phyloP scores from a whole-genome alignment of 2,888 invertebrate species.

The Cremastinae sp. region DNA sequence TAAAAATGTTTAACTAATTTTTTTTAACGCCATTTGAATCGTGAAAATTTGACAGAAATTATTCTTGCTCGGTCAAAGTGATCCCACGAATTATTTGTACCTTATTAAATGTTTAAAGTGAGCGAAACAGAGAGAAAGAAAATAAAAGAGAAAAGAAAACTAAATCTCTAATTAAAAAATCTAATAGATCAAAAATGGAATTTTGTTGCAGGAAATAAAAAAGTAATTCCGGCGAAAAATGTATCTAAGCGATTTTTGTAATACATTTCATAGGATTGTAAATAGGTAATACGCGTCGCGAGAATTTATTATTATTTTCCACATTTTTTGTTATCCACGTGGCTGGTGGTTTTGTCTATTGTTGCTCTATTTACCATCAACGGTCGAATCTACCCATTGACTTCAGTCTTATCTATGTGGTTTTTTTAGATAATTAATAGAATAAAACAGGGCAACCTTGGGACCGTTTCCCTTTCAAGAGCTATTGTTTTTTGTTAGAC shows the following conservation, averaged over 20 bases:
- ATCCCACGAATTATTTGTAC: constrained; percentile 37
- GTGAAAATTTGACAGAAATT: constrained; percentile 38
- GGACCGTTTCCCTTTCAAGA: too few relatives aligned
- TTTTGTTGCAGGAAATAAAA: constrained; percentile 79
- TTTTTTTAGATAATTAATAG: too few relatives aligned
- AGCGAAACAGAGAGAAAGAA: constrained; percentile 17
- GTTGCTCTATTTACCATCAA: constrained; percentile 2
- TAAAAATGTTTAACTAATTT: constrained; percentile 23
- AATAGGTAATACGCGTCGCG: constrained; percentile 75
- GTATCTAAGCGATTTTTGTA: constrained; percentile 74
- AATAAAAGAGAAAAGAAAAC: constrained; percentile 10
- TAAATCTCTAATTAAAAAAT: constrained; percentile 29
- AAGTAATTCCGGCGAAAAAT: constrained; percentile 73
- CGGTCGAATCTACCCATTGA: constrained; percentile 22
- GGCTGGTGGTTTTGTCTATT: constrained; percentile 30
- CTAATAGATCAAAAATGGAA: constrained; percentile 54
- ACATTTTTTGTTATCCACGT: constrained; percentile 10
- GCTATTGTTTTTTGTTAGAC: too few relatives aligned
- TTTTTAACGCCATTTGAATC: constrained; percentile 9
- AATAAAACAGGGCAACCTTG: too few relatives aligned
- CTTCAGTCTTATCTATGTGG: constrained; percentile 13
- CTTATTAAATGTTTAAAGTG: constrained; percentile 42
- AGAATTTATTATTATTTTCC: constrained; percentile 71
- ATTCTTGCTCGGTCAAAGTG: constrained; percentile 3
- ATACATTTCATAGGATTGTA: constrained; percentile 73